A percentile compares a stretch with the other conserved stretches of the same genome.
phyloP scores from a whole-genome alignment of 1,140 invertebrate genomes.

The Paramacrobiotus metropolitanus region DNA sequence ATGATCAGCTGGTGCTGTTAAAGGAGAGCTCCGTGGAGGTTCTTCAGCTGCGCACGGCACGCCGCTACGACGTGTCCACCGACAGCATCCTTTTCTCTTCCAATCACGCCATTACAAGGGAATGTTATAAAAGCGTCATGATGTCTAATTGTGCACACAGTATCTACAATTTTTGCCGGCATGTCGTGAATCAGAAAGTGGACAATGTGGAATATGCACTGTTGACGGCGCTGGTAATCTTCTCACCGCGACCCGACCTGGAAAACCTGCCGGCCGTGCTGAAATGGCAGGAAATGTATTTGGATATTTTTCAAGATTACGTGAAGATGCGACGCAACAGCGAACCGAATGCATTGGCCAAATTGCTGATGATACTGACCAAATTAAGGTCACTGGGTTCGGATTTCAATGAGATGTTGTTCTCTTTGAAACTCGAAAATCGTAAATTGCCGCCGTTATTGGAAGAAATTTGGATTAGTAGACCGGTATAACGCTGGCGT shows the following conservation, averaged over 20 bases:
- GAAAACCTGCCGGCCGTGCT: slow-evolving; percentile 17
- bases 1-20: slow-evolving; percentile 22
- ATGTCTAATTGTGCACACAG: neutral
- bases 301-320: slow-evolving; percentile 19
- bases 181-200: slow-evolving; percentile 18
- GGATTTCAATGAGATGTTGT: slow-evolving; percentile 21
- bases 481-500: too few species aligned
- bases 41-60: slow-evolving; percentile 22
- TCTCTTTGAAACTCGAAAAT: slow-evolving; percentile 18
- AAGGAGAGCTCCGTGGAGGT: slow-evolving; percentile 21
- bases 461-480: neutral
- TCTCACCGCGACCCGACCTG: slow-evolving; percentile 21
- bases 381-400: slow-evolving; percentile 21
- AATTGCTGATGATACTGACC: slow-evolving; percentile 20
- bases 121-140: slow-evolving; percentile 2
- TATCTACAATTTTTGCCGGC: slow-evolving; percentile 18
- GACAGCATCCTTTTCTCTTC: slow-evolving; percentile 21
- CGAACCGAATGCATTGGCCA: slow-evolving; percentile 18
- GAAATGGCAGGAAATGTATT: slow-evolving; percentile 20
- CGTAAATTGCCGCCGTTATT: slow-evolving; percentile 12
- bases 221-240: slow-evolving; percentile 22
- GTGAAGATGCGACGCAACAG: slow-evolving; percentile 16
- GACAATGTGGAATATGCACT: slow-evolving; percentile 24
- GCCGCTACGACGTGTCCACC: slow-evolving; percentile 21
- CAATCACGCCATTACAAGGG: slow-evolving; percentile 14